phyloP scores from a whole-genome alignment of 2,797 vertebrate genomes.

The Poecilia velifera region DNA sequence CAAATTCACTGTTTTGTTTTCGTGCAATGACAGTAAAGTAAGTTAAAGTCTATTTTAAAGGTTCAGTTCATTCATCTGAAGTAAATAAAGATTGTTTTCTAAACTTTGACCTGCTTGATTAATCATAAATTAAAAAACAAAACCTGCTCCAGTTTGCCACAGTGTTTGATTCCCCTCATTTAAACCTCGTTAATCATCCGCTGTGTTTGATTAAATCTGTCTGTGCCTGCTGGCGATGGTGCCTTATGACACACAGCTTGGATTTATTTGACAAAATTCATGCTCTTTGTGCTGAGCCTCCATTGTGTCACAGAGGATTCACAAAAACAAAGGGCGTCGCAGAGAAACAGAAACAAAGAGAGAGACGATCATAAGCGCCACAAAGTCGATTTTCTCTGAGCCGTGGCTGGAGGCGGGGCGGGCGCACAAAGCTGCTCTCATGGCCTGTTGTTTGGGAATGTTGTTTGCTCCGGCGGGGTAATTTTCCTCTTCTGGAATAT shows the following conservation, averaged over 20 bases:
- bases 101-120: background rate
- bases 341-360: slow-evolving; percentile 62
- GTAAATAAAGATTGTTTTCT: background rate
- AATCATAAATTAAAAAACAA: slow-evolving; percentile 1
- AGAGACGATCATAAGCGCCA: slow-evolving; percentile 53
- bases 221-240: slow-evolving; percentile 6
- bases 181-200: background rate
- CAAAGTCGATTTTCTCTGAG: slow-evolving; percentile 57
- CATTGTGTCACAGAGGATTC: slow-evolving; percentile 50
- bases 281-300: slow-evolving; percentile 39
- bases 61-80: background rate
- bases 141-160: background rate
- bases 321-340: slow-evolving; percentile 55
- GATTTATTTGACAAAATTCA: slow-evolving; percentile 43
- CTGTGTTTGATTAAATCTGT: background rate
- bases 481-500: slow-evolving; percentile 54
- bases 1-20: too few species aligned
- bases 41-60: background rate
- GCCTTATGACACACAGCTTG: slow-evolving; percentile 16
- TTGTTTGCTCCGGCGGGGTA: slow-evolving; percentile 35
- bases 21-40: too few species aligned
- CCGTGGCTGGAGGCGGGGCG: slow-evolving; percentile 31
- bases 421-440: slow-evolving; percentile 51
- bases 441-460: slow-evolving; percentile 44
- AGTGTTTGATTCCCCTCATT: slow-evolving; percentile 3